Evolutionary conservation across 2,113 vertebrate species (phyloP).

Genomic region (Amblyornis subalaris): DNA sequence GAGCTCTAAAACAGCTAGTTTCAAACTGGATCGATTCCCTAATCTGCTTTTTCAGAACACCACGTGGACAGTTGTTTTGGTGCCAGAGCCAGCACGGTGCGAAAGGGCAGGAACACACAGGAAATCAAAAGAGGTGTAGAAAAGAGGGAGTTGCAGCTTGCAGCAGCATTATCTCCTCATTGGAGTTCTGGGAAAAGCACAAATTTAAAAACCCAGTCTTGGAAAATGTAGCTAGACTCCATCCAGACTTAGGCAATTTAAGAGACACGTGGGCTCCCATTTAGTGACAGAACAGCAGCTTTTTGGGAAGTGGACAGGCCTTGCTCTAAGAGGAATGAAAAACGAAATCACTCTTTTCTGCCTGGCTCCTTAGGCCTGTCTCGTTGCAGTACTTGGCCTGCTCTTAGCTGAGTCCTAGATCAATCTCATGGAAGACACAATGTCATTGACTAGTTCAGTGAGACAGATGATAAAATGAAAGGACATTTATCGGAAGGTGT

Average conservation of each 20-base stretch:
- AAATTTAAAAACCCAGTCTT: background rate
- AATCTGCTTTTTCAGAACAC: background rate
- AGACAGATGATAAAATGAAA: background rate
- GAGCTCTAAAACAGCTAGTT: background rate
- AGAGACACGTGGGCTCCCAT: background rate
- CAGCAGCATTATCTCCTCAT: background rate
- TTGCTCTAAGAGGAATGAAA: background rate
- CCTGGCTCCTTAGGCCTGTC: background rate
- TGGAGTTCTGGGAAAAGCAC: background rate
- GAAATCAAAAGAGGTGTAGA: background rate
- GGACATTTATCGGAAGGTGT: background rate
- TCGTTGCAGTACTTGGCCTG: background rate
- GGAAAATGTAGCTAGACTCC: background rate
- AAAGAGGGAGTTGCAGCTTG: background rate
- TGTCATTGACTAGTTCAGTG: background rate
- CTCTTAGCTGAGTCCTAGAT: background rate
- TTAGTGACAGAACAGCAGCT: background rate
- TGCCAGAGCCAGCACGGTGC: fast-evolving
- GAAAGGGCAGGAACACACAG: background rate
- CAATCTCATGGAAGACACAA: background rate
- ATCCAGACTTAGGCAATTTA: background rate
- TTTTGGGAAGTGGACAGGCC: background rate
- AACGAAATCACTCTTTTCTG: background rate
- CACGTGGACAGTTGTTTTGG: background rate
- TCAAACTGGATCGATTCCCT: background rate